A percentile compares a stretch with the other conserved stretches of the same genome.
Evolutionary conservation across 2,888 invertebrate species (phyloP).

Genomic region (Emmelina monodactyla): DNA sequence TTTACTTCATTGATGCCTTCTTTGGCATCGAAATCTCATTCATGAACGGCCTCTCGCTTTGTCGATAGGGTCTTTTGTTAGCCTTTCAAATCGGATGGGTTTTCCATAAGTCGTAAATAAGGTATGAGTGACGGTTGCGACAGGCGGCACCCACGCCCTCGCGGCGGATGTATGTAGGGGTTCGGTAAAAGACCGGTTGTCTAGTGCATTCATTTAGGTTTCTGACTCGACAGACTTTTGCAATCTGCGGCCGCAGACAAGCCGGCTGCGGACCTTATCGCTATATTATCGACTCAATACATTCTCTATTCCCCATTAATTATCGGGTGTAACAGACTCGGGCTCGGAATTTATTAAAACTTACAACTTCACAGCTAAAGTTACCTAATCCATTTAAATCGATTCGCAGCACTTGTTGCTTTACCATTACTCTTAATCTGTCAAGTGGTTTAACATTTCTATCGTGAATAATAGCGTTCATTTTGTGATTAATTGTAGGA

Average conservation of each 20-base stretch:
- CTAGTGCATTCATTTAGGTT: conserved; percentile 28
- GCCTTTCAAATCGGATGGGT: conserved; percentile 28
- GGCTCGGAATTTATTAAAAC: conserved; percentile 29
- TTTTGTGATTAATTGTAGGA: too few relatives aligned
- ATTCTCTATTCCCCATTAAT: conserved; percentile 58
- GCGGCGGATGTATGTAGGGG: conserved; percentile 64
- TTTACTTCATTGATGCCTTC: conserved; percentile 38
- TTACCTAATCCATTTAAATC: conserved; percentile 47
- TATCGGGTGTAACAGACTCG: conserved; percentile 21
- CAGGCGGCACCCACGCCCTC: conserved; percentile 40
- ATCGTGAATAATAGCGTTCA: conserved; percentile 1
- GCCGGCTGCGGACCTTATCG: conserved; percentile 51
- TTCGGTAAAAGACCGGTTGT: conserved; percentile 51
- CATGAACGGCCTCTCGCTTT: conserved; percentile 35
- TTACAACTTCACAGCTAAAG: conserved; percentile 43
- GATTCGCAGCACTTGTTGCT: conserved; percentile 38
- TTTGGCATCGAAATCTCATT: conserved; percentile 37
- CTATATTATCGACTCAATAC: conserved; percentile 47
- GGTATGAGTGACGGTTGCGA: conserved; percentile 47
- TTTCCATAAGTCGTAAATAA: conserved; percentile 41
- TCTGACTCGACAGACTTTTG: conserved; percentile 38
- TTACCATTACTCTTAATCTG: conserved; percentile 35
- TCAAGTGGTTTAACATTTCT: conserved; percentile 34
- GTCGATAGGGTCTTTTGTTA: conserved; percentile 23
- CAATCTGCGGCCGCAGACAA: conserved; percentile 52